Evolutionary conservation across 2,113 vertebrate genomes (phyloP), one percentile per base, ranked within the genome.

Genomic region (Mobula hypostoma): DNA sequence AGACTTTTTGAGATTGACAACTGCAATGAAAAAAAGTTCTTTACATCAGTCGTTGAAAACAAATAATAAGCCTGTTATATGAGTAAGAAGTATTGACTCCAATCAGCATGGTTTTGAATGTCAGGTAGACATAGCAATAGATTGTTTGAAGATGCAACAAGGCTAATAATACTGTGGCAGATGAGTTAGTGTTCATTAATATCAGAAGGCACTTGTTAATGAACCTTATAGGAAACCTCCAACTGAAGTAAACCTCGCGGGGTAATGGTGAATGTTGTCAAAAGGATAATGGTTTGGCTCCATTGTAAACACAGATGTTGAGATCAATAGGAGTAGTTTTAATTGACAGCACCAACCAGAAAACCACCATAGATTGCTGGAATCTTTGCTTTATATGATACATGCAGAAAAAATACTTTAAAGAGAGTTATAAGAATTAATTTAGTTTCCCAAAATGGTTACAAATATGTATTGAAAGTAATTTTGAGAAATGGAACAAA

Each of bases 11-110:
- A 66, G 85, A 68, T 19, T 90, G 58, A 90, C 61, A 36, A 0
- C 77, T 15, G 77, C n/a, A 79, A n/a, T 7, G 66, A 88, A 17
- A n/a, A 17, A 66, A 66, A 90, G 72, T 24, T 19, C 72, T 90
- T 63, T 29, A 11, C 66, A 66, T 90, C 63, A 29, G 17, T 68
- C 61, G 32, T 4, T 66, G 61, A 12, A 66, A 90, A 90, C 61
- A 66, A 32, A 58, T 63, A 27, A 11, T 61, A 24, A 61, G 8
- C 56, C 8, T 90, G 85, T 90, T 32, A 66, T 32, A 66, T 29
- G 85, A 68, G 12, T 66, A 90, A 90, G 8, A 90, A 66, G 29
- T 90, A 90, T 66, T 90, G 85, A 90, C 58, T 88, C 61, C 85
- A 32, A 66, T 88, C 61, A 66, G 63, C 29, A 90, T 79, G 61